Base-by-base conservation (phyloP, 1,140 invertebrate species). In the Drosophila ohnishii region DNA sequence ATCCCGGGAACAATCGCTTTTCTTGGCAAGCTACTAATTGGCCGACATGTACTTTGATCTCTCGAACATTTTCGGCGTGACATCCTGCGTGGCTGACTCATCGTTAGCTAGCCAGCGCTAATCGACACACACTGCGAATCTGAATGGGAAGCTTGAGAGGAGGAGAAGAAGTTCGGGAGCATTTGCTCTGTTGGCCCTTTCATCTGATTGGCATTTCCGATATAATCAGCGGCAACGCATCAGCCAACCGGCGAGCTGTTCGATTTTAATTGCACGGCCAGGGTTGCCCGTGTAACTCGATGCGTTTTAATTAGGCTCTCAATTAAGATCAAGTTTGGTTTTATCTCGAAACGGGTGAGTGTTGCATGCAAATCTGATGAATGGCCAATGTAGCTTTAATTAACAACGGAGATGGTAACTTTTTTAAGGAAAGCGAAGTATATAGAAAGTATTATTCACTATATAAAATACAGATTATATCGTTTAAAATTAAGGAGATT, bases 191-290 rank as follows among this genome's bases (percentile, higher is more conserved):
- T 78, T 60, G 62, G 72, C 71, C 65, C 83, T 88, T 84, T 88
- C 84, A 88, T 88, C 77, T 72, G 84, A 88, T 88, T 80, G 84
- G 84, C 85, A 88, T 88, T 88, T 88, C 84, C 83, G 85, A 88
- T 88, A 80, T 80, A 84, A 87, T 88, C 84, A 80, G 84, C 76
- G 55, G 44, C 56, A 37, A 72, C 80, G 80, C 84, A 88, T 88
- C 77, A 58, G 57, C 67, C 66, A 65, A 51, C 74, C 66, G 66
- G 71, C 58, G 30, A 53, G 67, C 79, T 87, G 84, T 88, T 87
- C 83, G 80, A 80, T 88, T 87, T 86, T 88, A 87, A 88, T 87
- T 87, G 84, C 80, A 79, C 75, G 60, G 75, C 82, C 35, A 30
- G 75, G 55, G 71, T 63, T 82, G 66, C 71, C 75, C 57, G 51